Evolutionary conservation across 2,888 invertebrate species (phyloP).

Genomic region (Scaptomyza caliginosa): DNA sequence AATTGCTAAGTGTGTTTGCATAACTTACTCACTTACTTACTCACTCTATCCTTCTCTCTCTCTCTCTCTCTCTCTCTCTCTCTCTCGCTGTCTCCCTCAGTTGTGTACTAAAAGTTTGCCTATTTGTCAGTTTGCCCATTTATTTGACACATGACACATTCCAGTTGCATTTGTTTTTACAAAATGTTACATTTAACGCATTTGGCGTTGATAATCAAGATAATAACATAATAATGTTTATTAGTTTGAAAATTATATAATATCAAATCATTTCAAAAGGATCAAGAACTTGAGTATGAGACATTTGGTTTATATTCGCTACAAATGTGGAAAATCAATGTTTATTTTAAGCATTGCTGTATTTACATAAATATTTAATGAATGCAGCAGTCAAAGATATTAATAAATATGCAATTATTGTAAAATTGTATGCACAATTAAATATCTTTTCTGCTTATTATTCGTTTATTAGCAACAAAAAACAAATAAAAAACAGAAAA

Average conservation of each 20-base stretch:
- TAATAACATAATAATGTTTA: neutral
- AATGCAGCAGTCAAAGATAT: neutral
- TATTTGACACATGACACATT: slow-evolving; percentile 11
- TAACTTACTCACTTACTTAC: slow-evolving; percentile 8
- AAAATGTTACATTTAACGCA: neutral
- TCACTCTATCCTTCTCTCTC: neutral
- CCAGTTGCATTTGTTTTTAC: neutral
- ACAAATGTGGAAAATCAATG: no score
- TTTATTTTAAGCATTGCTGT: neutral
- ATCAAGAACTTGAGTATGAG: no score
- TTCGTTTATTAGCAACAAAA: neutral
- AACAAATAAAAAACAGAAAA: neutral
- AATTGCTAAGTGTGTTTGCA: slow-evolving; percentile 48
- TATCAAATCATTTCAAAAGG: no score
- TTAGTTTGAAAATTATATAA: no score
- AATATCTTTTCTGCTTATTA: neutral
- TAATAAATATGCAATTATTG: neutral
- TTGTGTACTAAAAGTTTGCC: slow-evolving; percentile 3
- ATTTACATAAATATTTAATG: neutral
- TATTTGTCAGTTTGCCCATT: slow-evolving; percentile 1
- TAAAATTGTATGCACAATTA: neutral
- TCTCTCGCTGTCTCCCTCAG: no score
- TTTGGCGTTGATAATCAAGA: neutral
- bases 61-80: neutral
- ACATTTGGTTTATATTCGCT: no score